Percentiles rank a stretch among this genome's conserved stretches.
Evolutionary conservation across 2,797 vertebrate genomes (phyloP).

Genomic region (Garrulus glandarius): DNA sequence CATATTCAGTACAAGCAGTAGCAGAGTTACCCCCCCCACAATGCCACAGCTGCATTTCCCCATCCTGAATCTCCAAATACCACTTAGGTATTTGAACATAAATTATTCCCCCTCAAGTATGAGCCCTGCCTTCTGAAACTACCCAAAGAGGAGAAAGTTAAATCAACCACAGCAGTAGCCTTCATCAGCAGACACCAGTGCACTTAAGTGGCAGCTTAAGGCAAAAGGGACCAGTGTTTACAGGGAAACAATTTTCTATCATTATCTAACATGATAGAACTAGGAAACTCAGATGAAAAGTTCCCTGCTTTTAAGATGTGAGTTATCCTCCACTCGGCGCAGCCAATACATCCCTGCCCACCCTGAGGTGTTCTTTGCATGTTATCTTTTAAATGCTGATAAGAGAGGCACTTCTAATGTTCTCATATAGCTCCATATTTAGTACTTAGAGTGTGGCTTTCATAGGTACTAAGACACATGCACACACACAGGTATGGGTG

Average conservation of each 20-base stretch:
- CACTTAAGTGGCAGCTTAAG: neutral
- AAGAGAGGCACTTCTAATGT: neutral
- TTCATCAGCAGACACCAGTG: neutral
- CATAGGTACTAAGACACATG: neutral
- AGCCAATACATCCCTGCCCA: neutral
- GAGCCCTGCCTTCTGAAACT: neutral
- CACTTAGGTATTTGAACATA: neutral
- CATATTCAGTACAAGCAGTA: neutral
- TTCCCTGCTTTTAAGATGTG: neutral
- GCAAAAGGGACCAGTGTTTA: neutral
- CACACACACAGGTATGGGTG: fast-evolving
- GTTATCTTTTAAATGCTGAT: neutral
- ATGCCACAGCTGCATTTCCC: neutral
- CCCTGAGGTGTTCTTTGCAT: neutral
- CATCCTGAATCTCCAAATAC: neutral
- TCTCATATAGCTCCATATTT: neutral
- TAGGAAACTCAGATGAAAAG: neutral
- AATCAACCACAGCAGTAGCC: neutral
- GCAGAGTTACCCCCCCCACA: neutral
- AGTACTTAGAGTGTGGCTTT: neutral
- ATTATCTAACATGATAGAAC: neutral
- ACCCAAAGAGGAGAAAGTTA: neutral
- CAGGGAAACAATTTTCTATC: neutral
- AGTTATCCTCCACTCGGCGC: neutral
- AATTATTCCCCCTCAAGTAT: neutral